These are phyloP conservation scores for Myodes glareolus DNA, from an alignment of 2,113 vertebrate genomes.

Conservation along the genomic window DNA sequence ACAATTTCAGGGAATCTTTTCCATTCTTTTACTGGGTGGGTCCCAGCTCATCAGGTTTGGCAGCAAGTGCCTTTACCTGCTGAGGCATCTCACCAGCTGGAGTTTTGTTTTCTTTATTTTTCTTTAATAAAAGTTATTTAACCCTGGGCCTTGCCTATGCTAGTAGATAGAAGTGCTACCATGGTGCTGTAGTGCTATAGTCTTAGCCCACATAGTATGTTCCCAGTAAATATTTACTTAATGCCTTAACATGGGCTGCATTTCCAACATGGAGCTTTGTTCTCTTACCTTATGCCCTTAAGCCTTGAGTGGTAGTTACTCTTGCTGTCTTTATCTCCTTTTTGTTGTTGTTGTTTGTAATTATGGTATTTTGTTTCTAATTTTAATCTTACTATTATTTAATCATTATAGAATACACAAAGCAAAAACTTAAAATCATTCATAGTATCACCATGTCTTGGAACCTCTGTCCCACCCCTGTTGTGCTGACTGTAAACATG, in stretches of 20 bases:
- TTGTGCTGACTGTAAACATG: not conserved
- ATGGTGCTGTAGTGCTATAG: not conserved
- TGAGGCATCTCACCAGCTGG: not conserved
- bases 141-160: not conserved
- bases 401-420: slow-evolving; percentile 30
- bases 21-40: not conserved
- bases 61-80: not conserved
- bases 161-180: not conserved
- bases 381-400: slow-evolving; percentile 19
- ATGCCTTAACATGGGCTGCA: not conserved
- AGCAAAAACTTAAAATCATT: slow-evolving; percentile 47
- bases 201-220: not conserved
- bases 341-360: slow-evolving; percentile 13
- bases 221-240: not conserved
- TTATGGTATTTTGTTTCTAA: slow-evolving; percentile 41
- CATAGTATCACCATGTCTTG: not conserved
- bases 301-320: not conserved
- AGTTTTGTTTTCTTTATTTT: slow-evolving; percentile 46
- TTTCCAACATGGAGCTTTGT: not conserved
- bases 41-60: not conserved
- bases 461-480: not conserved
- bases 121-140: slow-evolving; percentile 51
- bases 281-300: not conserved
- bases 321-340: not conserved
- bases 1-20: not conserved